phyloP scores from a whole-genome alignment of 2,888 invertebrate species.

The Acanthosepion esculentum region DNA sequence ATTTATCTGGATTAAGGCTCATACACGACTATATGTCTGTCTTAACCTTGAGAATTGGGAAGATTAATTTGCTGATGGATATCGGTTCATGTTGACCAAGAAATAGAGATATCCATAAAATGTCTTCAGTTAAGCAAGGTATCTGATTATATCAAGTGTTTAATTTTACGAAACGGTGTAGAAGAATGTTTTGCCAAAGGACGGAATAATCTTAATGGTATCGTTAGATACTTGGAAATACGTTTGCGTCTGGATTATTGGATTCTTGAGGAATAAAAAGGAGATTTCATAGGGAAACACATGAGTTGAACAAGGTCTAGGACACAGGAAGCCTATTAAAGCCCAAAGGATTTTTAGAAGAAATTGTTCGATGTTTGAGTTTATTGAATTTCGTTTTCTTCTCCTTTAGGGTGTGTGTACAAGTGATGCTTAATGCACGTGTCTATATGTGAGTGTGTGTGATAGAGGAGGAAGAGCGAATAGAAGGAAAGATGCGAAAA shows the following conservation, averaged over 20 bases:
- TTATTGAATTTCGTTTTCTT: background rate
- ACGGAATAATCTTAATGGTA: background rate
- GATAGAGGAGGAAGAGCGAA: too few species aligned
- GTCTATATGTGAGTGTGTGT: too few species aligned
- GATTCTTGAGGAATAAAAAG: background rate
- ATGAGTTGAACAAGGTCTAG: background rate
- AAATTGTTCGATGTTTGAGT: background rate
- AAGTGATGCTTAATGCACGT: background rate
- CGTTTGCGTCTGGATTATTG: background rate
- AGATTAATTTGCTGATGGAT: background rate
- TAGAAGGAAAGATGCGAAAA: too few species aligned
- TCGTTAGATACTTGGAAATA: background rate
- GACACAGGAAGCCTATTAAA: background rate
- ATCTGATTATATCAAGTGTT: background rate
- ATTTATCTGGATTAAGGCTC: too few species aligned
- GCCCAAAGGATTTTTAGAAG: background rate
- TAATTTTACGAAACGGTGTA: constrained; percentile 8
- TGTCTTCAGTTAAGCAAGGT: background rate
- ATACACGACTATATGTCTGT: too few species aligned
- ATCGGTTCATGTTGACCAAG: background rate
- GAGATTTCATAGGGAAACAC: background rate
- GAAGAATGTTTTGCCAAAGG: background rate
- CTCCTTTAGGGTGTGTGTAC: background rate
- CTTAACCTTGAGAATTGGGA: too few species aligned
- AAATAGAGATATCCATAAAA: background rate